Percentiles rank a stretch among this genome's conserved stretches.
These are phyloP conservation scores for Anoplophora glabripennis DNA, from an alignment of 1,140 invertebrate genomes.

Conservation along the genomic window DNA sequence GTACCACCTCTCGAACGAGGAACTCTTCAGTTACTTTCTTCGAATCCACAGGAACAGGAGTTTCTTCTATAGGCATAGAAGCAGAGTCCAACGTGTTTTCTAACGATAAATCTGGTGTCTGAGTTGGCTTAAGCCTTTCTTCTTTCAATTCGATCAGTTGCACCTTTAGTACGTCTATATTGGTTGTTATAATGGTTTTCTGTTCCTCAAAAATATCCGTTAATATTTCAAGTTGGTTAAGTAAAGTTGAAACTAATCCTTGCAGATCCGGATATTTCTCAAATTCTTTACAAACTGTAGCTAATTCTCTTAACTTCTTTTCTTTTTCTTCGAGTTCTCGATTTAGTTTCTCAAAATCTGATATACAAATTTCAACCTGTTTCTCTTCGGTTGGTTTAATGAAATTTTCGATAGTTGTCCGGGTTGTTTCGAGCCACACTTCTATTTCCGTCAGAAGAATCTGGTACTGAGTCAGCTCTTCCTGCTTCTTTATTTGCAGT, in stretches of 20 bases:
- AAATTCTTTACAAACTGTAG: conserved; percentile 54
- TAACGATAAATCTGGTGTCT: conserved; percentile 45
- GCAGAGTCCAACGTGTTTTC: conserved; percentile 60
- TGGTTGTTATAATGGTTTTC: conserved; percentile 54
- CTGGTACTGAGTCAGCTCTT: conserved; percentile 60
- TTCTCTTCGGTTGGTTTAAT: conserved; percentile 42
- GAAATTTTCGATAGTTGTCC: conserved; percentile 33
- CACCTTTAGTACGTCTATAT: conserved; percentile 55
- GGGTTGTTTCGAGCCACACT: conserved; percentile 55
- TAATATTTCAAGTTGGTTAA: conserved; percentile 56
- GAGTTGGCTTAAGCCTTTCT: conserved; percentile 31
- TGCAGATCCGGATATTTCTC: conserved; percentile 51
- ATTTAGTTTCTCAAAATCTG: conserved; percentile 52
- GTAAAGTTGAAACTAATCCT: conserved; percentile 54
- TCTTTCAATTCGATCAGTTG: conserved; percentile 45
- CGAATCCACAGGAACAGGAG: conserved; percentile 28
- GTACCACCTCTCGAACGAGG: conserved; percentile 24
- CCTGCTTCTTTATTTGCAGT: conserved; percentile 54
- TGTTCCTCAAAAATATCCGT: conserved; percentile 57
- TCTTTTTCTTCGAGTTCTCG: conserved; percentile 59
- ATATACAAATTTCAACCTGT: conserved; percentile 51
- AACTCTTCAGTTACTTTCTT: conserved; percentile 34
- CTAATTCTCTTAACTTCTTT: conserved; percentile 57
- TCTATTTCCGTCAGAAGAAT: conserved; percentile 62
- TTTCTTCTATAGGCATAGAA: conserved; percentile 61